Conservation (phyloP, 2,113 vertebrate genomes). For the Lepisosteus osseus region DNA sequence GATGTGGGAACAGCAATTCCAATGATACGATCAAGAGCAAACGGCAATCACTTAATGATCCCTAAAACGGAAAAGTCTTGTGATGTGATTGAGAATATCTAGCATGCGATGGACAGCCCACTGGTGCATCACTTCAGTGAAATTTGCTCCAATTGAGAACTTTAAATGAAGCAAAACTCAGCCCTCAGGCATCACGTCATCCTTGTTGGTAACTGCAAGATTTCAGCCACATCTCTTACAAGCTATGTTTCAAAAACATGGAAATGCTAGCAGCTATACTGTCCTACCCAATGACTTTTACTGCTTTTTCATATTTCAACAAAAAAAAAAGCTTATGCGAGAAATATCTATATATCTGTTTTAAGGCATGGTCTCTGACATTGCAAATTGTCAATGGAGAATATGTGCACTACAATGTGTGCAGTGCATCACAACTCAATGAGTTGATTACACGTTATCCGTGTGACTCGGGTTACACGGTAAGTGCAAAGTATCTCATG, state of each 20-base stretch:
- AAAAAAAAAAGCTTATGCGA: too few species aligned
- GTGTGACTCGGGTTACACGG: too few species aligned
- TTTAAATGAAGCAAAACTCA: neutral
- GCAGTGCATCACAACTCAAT: too few species aligned
- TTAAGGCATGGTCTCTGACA: too few species aligned
- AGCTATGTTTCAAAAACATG: neutral
- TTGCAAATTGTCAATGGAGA: too few species aligned
- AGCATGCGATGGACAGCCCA: neutral
- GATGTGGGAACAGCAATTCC: conserved; percentile 11
- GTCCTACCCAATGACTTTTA: too few species aligned
- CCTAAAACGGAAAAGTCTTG: neutral
- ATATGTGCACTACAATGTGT: too few species aligned
- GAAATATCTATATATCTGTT: too few species aligned
- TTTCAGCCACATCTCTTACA: neutral
- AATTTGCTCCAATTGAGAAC: neutral
- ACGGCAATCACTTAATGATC: neutral
- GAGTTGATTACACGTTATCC: too few species aligned
- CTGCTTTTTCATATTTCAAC: too few species aligned
- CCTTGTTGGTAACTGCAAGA: neutral
- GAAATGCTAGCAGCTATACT: too few species aligned
- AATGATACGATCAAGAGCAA: conserved; percentile 10
- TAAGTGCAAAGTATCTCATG: too few species aligned
- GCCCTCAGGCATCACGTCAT: neutral
- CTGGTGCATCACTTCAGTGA: neutral
- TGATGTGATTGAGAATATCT: neutral